Conservation (phyloP, 2,797 vertebrate species). For the Urosaurus nigricauda region DNA sequence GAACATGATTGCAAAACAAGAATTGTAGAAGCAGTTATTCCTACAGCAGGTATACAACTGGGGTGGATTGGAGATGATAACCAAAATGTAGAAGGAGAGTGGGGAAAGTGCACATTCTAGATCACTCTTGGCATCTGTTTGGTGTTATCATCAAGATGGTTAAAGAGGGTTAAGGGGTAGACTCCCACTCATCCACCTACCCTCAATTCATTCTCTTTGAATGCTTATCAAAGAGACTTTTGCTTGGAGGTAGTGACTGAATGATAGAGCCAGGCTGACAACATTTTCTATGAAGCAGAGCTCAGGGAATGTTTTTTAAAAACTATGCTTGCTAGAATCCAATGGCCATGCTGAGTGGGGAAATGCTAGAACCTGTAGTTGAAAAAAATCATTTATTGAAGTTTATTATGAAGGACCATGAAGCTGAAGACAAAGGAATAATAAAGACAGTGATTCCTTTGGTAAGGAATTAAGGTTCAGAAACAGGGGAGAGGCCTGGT, state of each 20-base stretch:
- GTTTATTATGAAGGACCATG: neutral
- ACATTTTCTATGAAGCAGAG: too few species aligned
- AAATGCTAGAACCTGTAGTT: too few species aligned
- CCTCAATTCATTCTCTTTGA: neutral
- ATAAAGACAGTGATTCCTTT: neutral
- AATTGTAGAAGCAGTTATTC: neutral
- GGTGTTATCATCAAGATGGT: neutral
- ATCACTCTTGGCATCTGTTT: too few species aligned
- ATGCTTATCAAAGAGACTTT: neutral
- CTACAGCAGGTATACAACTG: neutral
- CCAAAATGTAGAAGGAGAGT: neutral
- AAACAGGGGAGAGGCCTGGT: neutral
- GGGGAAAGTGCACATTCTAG: neutral
- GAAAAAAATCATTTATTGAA: too few species aligned
- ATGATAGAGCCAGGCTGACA: neutral
- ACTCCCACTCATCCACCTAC: neutral
- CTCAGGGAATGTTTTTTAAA: too few species aligned
- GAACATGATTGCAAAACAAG: neutral
- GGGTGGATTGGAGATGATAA: neutral
- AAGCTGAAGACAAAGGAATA: neutral
- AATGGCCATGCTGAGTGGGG: too few species aligned
- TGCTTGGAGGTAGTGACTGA: neutral
- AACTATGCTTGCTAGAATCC: too few species aligned
- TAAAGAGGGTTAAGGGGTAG: neutral
- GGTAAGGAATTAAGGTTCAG: neutral